Percentiles rank a stretch among this genome's conserved stretches.
Evolutionary conservation across 2,113 vertebrate genomes (phyloP).

Genomic region (Notechis scutatus): DNA sequence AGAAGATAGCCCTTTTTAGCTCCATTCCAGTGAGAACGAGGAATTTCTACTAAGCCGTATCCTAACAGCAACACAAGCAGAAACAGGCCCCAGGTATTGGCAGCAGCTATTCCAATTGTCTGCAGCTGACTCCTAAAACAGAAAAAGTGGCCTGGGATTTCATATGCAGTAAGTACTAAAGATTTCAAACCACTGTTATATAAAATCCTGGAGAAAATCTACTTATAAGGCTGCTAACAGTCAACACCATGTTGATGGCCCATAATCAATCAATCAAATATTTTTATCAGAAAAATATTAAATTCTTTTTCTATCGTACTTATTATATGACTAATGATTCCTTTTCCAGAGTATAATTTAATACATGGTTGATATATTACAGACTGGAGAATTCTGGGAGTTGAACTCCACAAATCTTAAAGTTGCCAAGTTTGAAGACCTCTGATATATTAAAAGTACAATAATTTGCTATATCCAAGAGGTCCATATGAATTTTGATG

Average conservation of each 20-base stretch:
- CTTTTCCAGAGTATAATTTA: background rate
- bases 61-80: constrained; percentile 90
- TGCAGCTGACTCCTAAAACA: constrained; percentile 80
- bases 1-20: constrained; percentile 81
- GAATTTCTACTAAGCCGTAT: constrained; percentile 92
- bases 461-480: background rate
- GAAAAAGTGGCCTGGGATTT: background rate
- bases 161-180: background rate
- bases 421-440: no score
- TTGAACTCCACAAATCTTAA: no score
- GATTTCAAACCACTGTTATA: background rate
- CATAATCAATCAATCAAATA: background rate
- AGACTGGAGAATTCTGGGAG: no score
- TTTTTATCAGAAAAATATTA: background rate
- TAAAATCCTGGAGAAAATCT: background rate
- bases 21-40: constrained; percentile 88
- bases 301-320: background rate
- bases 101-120: constrained; percentile 89
- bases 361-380: background rate
- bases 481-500: background rate
- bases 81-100: constrained; percentile 94
- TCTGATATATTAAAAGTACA: background rate
- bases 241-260: background rate
- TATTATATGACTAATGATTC: background rate
- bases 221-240: background rate